A percentile compares a stretch with the other conserved stretches of the same genome.
These are phyloP conservation scores for Speoplatyrhinus poulsoni DNA, from an alignment of 2,113 vertebrate species.

Conservation along the genomic window DNA sequence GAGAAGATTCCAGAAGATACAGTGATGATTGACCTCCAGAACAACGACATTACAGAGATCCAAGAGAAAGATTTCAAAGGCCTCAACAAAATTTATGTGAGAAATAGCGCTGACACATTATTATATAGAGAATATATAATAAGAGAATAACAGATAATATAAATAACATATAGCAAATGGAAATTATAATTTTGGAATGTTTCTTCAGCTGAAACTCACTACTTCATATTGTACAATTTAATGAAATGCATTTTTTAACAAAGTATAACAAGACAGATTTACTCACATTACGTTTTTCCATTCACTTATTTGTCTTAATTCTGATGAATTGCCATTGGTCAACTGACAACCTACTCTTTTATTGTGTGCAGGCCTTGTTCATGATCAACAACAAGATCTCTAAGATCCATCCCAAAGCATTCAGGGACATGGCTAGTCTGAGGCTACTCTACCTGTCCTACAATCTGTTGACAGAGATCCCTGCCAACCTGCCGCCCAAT, in stretches of 20 bases:
- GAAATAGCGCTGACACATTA: conserved; percentile 35
- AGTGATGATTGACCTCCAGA: conserved; percentile 93
- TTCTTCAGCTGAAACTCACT: too few relatives aligned
- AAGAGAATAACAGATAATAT: too few relatives aligned
- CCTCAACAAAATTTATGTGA: conserved; percentile 84
- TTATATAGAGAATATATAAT: too few relatives aligned
- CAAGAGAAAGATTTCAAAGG: conserved; percentile 94
- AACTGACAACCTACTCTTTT: not conserved
- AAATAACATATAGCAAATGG: too few relatives aligned
- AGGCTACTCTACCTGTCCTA: conserved; percentile 91
- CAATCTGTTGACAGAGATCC: conserved; percentile 89
- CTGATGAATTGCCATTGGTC: too few relatives aligned
- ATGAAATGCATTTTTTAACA: too few relatives aligned
- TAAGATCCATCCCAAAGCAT: conserved; percentile 94
- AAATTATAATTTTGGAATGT: too few relatives aligned
- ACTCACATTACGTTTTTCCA: too few relatives aligned
- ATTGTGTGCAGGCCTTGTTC: conserved; percentile 83
- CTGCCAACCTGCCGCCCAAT: conserved; percentile 86
- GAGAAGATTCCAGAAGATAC: conserved; percentile 88
- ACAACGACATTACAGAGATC: conserved; percentile 96
- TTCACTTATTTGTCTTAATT: too few relatives aligned
- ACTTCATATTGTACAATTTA: too few relatives aligned
- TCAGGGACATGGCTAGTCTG: conserved; percentile 83
- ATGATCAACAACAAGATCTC: conserved; percentile 93
- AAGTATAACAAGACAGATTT: too few relatives aligned